These are phyloP conservation scores for Engystomops pustulosus DNA, from an alignment of 2,113 vertebrate genomes.

Conservation along the genomic window DNA sequence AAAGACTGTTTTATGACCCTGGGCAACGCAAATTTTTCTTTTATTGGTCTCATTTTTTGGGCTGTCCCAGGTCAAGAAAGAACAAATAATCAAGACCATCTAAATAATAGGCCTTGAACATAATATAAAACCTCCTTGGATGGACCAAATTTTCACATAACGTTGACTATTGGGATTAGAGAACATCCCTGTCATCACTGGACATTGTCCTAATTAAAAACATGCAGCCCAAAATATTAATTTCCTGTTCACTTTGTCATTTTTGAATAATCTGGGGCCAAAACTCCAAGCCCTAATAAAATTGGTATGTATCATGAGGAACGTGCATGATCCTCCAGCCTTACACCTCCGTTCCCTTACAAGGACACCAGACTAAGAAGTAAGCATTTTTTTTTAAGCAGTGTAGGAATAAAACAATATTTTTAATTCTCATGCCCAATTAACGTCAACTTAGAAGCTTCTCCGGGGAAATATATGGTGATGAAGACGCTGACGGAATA, in stretches of 20 bases:
- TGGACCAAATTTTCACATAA: background rate
- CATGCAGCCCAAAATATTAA: background rate
- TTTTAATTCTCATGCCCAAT: background rate
- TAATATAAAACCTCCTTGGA: background rate
- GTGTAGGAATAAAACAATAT: background rate
- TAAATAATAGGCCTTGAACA: background rate
- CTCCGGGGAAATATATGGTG: background rate
- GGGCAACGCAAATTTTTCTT: no score
- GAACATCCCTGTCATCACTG: background rate
- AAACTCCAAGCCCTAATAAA: background rate
- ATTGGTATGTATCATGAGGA: background rate
- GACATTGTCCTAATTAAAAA: background rate
- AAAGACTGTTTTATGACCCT: no score
- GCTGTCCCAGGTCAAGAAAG: background rate
- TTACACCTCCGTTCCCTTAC: background rate
- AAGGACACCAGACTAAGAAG: background rate
- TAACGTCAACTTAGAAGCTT: background rate
- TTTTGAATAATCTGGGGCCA: background rate
- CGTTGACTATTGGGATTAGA: background rate
- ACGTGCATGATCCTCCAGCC: background rate
- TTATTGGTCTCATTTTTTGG: background rate
- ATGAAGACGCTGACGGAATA: background rate
- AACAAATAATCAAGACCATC: background rate
- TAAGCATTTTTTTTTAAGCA: background rate
- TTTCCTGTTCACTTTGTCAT: background rate